Base-by-base conservation (phyloP, 2,888 invertebrate genomes). In the Polylopha cassiicola region DNA sequence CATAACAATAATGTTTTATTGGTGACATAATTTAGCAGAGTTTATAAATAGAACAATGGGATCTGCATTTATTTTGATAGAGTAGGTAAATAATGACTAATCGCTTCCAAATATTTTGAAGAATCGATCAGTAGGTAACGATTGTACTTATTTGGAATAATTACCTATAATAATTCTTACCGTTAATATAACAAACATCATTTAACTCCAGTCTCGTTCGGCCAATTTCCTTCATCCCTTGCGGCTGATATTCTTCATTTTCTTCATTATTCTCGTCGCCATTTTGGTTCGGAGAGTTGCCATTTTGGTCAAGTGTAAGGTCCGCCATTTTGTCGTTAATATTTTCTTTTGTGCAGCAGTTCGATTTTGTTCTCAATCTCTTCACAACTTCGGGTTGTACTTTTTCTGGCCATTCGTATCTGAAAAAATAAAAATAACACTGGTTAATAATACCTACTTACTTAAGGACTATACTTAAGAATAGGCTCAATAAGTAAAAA, bases 131-230 rank as follows among this genome's bases (percentile, higher is more conserved):
- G 5, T 3, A 37, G 14, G 2, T 6, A 32, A 17, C 10, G 6
- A 13, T 14, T 3, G 26, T 17, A 26, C 17, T 6, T 20, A 20
- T 20, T 4, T 13, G 13, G 7, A 6, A 4, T 24, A 11, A 3
- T 24, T 11, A 4, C n/a, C 7, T 13, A 2, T n/a, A 28, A 6
- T 21, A 2, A 14, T 3, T 60, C 78, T 74, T 72, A 98, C 98
- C 98, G 79, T 96, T 97, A 24, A 99, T 99, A 73, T 99, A 99
- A 61, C 95, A 93, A 15, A 98, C 95, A 43, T 91, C 92, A 61
- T 98, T 92, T 0, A 89, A 64, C 16, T 89, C 82, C 50, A 95
- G 80, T n/a, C 80, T 78, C 1, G 87, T 89, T 46, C 91, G 86
- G 0, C 89, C 89, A 7, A 89, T 89, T 63, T 92, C 90, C 20